Conservation (phyloP, 2,113 vertebrate genomes). For the Tiliqua scincoides region DNA sequence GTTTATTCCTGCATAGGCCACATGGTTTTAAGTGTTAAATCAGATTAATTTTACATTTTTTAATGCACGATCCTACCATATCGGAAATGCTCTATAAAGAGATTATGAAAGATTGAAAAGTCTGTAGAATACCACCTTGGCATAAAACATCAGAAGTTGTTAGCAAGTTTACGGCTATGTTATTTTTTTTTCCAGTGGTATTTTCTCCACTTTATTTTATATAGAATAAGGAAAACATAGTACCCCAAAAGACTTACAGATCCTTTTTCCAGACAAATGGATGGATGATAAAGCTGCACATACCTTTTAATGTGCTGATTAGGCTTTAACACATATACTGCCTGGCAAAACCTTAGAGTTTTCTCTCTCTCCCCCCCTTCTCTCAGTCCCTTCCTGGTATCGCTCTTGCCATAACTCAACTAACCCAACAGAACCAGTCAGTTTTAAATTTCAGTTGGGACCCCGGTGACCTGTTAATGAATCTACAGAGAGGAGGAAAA, state of each 20-base stretch:
- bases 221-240: constrained; percentile 58
- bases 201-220: constrained; percentile 51
- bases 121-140: constrained; percentile 53
- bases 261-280: constrained; percentile 52
- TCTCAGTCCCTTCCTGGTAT: constrained; percentile 70
- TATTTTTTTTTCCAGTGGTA: constrained; percentile 47
- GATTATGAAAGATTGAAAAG: constrained; percentile 74
- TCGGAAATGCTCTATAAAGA: constrained; percentile 72
- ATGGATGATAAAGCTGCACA: constrained; percentile 61
- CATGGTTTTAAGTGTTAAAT: constrained; percentile 58
- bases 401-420: constrained; percentile 80
- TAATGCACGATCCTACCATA: constrained; percentile 69
- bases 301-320: constrained; percentile 69
- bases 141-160: constrained; percentile 41
- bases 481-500: constrained; percentile 86
- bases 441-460: constrained; percentile 86
- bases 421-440: constrained; percentile 84
- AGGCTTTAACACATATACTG: constrained; percentile 64
- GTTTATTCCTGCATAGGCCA: constrained; percentile 49
- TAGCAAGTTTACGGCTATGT: constrained; percentile 22
- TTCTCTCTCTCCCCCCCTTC: constrained; percentile 59
- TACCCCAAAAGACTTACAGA: constrained; percentile 52
- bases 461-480: constrained; percentile 86
- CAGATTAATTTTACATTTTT: constrained; percentile 68
- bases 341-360: constrained; percentile 55